Base-by-base conservation (phyloP, 2,797 vertebrate species). In the Anabacerthia variegaticeps region DNA sequence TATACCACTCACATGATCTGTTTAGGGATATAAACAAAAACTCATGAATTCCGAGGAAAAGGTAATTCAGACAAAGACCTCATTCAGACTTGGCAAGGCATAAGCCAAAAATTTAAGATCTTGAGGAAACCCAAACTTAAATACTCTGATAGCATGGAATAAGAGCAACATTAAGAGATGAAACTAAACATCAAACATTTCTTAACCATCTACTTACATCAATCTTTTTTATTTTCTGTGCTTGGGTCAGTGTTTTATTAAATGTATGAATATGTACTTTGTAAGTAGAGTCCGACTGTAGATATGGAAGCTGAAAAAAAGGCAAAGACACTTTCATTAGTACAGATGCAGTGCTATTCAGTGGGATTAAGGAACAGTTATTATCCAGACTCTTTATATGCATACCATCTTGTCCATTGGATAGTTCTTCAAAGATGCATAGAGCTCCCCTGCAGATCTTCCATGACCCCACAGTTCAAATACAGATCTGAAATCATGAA, bases 381-480 rank as follows among this genome's bases (percentile, higher is more conserved):
- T 14, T 21, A 36, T 9, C 9, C 51, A 71, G 39, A 36, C 41
- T 52, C 10, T 58, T 74, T 12, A 24, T 5, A 68, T 43, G 63
- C 96, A 32, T 95, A 99, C 99, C 99, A 99, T 99, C 73, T 97
- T 98, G 63, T 99, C 98, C 93, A 76, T 8, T 30, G 99, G 98
- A 88, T 98, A 99, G 55, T 63, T 98, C 97, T 98, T 97, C 86
- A 99, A 95, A 84, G 99, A 99, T 37, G 95, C 95, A 97, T 97
- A 98, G 80, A 99, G 98, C 56, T 99, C 99, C 48, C 97, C 96
- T 5, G 97, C 95, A 79, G 98, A 99, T 85, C 79, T 97, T 92
- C 99, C 99, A 78, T 99, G 98, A 87, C 99, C 99, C 99, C 99
- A 99, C 4, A 99, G 97, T 84, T 99, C 99, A 99, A 99, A 99